A percentile compares a stretch with the other conserved stretches of the same genome.
Conservation (phyloP, 2,888 invertebrate species). For the Cosmopolites sordidus region DNA sequence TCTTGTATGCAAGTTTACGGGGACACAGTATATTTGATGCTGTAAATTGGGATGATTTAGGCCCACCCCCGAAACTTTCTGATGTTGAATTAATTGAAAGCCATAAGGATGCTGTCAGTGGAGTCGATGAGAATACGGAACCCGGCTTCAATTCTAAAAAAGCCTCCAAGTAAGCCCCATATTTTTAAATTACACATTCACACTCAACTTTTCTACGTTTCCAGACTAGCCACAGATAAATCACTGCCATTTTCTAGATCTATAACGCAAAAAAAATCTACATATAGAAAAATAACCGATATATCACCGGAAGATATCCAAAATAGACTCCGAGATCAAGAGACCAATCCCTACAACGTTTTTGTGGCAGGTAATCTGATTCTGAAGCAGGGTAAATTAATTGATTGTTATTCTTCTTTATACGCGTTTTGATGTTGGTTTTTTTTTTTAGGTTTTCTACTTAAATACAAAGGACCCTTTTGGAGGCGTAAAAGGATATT, state of each 20-base stretch:
- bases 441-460: slow-evolving; percentile 56
- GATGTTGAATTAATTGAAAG: slow-evolving; percentile 52
- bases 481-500: slow-evolving; percentile 89
- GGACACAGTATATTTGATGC: slow-evolving; percentile 82
- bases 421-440: not conserved
- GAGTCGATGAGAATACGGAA: slow-evolving; percentile 74
- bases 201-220: not conserved
- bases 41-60: slow-evolving; percentile 76
- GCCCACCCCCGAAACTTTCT: slow-evolving; percentile 77
- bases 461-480: slow-evolving; percentile 94
- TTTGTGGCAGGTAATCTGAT: slow-evolving; percentile 91
- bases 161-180: slow-evolving; percentile 51
- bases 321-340: slow-evolving; percentile 64
- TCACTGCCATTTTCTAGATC: slow-evolving; percentile 11
- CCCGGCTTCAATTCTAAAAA: slow-evolving; percentile 84
- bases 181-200: no score
- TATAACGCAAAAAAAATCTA: slow-evolving; percentile 40
- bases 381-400: slow-evolving; percentile 72
- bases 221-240: slow-evolving; percentile 23
- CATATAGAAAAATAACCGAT: slow-evolving; percentile 54
- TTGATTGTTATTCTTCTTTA: not conserved
- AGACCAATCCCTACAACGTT: slow-evolving; percentile 69
- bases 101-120: slow-evolving; percentile 61
- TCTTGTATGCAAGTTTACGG: slow-evolving; percentile 76
- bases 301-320: slow-evolving; percentile 63